phyloP scores from a whole-genome alignment of 2,888 invertebrate species.

The Eupithecia exiguata region DNA sequence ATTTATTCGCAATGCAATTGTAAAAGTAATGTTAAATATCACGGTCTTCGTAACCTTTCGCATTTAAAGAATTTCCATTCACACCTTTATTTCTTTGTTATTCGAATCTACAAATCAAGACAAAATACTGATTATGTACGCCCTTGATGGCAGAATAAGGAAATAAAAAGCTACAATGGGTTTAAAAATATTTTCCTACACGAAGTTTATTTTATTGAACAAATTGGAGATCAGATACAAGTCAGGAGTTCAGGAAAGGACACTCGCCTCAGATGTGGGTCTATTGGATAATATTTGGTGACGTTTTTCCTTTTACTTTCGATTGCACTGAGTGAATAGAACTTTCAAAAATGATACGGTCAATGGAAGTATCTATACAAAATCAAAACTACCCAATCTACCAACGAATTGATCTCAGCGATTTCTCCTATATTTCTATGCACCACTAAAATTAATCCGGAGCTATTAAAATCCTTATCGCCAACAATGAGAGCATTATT shows the following conservation, averaged over 20 bases:
- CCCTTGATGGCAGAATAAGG: conserved; percentile 50
- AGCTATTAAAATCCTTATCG: not conserved
- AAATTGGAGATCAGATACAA: conserved; percentile 15
- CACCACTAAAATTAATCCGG: not conserved
- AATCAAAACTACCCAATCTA: not conserved
- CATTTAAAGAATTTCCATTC: conserved; percentile 57
- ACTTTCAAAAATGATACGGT: not conserved
- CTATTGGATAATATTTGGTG: not conserved
- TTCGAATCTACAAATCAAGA: conserved; percentile 57
- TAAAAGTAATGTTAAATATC: conserved; percentile 60
- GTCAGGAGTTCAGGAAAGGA: conserved; percentile 16
- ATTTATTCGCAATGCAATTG: conserved; percentile 43
- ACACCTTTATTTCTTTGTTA: conserved; percentile 59
- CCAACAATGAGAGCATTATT: not conserved
- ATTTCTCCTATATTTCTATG: not conserved
- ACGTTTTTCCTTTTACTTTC: not conserved
- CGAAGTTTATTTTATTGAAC: conserved; percentile 18
- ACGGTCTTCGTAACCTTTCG: conserved; percentile 60
- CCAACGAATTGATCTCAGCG: not conserved
- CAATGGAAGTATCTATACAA: not conserved
- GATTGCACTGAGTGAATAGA: not conserved
- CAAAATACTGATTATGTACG: conserved; percentile 47
- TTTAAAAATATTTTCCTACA: conserved; percentile 12
- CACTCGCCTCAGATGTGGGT: not conserved
- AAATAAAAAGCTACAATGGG: conserved; percentile 39